phyloP scores from a whole-genome alignment of 2,113 vertebrate genomes.

The Tragelaphus strepsiceros region DNA sequence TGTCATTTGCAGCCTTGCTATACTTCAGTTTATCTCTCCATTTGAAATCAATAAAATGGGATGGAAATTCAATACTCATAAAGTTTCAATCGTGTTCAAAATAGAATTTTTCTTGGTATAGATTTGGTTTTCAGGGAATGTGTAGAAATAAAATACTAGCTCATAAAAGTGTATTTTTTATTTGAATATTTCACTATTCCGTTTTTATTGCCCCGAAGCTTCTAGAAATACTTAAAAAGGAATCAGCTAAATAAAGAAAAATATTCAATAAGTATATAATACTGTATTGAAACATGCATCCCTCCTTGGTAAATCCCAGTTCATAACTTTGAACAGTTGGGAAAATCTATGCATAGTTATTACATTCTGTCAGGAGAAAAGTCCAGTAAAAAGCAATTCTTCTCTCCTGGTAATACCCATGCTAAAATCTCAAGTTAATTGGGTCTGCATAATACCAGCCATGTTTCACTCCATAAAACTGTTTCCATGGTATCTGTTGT shows the following conservation, averaged over 20 bases:
- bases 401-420: constrained; percentile 34
- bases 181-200: constrained; percentile 15
- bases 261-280: constrained; percentile 41
- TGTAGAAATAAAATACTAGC: constrained; percentile 34
- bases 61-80: constrained; percentile 46
- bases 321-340: constrained; percentile 41
- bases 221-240: constrained; percentile 35
- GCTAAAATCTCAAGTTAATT: constrained; percentile 36
- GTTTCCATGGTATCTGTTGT: neutral
- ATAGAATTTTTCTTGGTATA: constrained; percentile 42
- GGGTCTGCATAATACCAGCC: neutral
- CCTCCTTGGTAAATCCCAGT: constrained; percentile 49
- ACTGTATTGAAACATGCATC: constrained; percentile 27
- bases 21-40: constrained; percentile 25
- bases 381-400: neutral
- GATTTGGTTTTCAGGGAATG: constrained; percentile 44
- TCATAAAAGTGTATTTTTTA: constrained; percentile 45
- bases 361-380: constrained; percentile 51
- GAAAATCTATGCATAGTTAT: constrained; percentile 57
- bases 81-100: constrained; percentile 36
- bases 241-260: constrained; percentile 40
- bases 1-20: constrained; percentile 13
- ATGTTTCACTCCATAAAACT: constrained; percentile 3
- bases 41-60: constrained; percentile 54
- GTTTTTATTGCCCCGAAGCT: constrained; percentile 40